Evolutionary conservation across 2,888 invertebrate species (phyloP), one percentile per base, ranked within the genome.

Genomic region (Andricus quercusramuli): DNA sequence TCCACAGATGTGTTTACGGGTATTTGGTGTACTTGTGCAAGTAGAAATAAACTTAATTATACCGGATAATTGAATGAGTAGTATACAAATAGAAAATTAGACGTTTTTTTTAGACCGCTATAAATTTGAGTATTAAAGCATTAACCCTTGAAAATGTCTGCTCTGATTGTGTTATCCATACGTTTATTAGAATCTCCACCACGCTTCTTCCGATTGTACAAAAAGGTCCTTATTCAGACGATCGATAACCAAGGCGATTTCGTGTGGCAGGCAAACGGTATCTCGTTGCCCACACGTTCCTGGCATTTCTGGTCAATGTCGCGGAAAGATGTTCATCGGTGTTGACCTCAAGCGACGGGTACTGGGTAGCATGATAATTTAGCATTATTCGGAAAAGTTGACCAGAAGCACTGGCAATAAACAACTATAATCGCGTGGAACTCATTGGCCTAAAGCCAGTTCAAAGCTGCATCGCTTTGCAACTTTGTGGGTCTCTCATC

Each of bases 321-420:
- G 87, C 84, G 88, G 88, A 88, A 89, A 88, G 88, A 89, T 88
- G 86, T 85, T 87, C 88, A 88, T 88, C 87, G 86, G 84, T 84
- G 88, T 87, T 87, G 88, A 87, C 85, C 82, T 77, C 78, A 68
- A 77, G 67, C 59, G n/a, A 76, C 78, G 77, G 79, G 77, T 22
- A 41, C 62, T 67, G 76, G 67, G 65, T 37, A 80, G 81, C 78
- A 79, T 76, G 83, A 85, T 84, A 86, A 86, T 85, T 80, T 84
- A 85, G 81, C 83, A 81, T 83, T 85, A 84, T 86, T 88, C 85
- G 84, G 85, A 87, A 85, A 88, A 89, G 88, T 89, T 89, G 89
- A 89, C 88, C 87, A 86, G 87, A 89, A 89, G 87, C 86, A 82
- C 83, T 79, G 85, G 86, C 85, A 88, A 89, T 89, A 89, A 89